Percentiles rank a stretch among this genome's conserved stretches.
Conservation (phyloP, 1,140 invertebrate species). For the Mercenaria mercenaria region DNA sequence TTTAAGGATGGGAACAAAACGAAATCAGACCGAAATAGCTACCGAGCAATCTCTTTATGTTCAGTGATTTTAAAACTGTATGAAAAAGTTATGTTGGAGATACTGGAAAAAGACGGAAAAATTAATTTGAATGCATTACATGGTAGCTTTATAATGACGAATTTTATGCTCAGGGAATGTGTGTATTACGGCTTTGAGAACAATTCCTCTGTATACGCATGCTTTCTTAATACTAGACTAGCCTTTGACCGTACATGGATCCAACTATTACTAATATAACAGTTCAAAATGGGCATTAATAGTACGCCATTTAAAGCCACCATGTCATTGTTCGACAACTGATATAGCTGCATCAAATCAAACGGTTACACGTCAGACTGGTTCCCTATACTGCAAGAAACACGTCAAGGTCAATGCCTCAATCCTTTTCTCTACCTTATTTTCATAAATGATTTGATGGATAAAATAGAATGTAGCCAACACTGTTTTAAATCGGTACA, state of each 20-base stretch:
- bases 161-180: neutral
- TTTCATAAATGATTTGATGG: conserved; percentile 24
- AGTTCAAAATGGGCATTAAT: conserved; percentile 1
- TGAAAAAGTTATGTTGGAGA: neutral
- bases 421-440: conserved; percentile 14
- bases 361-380: conserved; percentile 10
- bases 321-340: neutral
- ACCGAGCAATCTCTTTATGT: neutral
- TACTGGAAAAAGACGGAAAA: neutral
- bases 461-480: neutral
- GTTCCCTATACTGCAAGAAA: conserved; percentile 18
- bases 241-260: neutral
- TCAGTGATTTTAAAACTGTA: neutral
- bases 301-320: neutral
- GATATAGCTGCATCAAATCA: neutral
- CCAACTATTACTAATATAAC: neutral
- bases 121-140: neutral
- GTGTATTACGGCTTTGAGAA: neutral
- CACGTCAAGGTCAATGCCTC: neutral
- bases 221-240: conserved; percentile 5
- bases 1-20: neutral
- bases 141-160: neutral
- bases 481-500: neutral
- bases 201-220: neutral
- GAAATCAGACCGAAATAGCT: neutral